Base-by-base conservation (phyloP, 2,888 invertebrate genomes). In the Xylota sylvarum region DNA sequence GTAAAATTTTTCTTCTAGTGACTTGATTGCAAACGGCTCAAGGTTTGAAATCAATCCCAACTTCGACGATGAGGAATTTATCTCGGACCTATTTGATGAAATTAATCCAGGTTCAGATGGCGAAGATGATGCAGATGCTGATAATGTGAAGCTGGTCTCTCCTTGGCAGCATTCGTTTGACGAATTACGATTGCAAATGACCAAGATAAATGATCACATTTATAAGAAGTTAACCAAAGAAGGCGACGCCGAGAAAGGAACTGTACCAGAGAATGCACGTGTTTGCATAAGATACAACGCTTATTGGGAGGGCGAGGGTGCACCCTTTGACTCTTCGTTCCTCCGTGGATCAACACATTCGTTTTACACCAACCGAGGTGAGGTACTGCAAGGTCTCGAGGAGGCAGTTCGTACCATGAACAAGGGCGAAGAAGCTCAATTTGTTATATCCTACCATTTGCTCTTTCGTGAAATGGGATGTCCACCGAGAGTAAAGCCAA, bases 381-480 rank as follows among this genome's bases (percentile, higher is more conserved):
- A 89, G 40, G 90, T 93, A 0, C 62, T 96, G 14, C 93, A 94
- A 37, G 98, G 98, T 0, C 91, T 97, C 10, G 95, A 96, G 88
- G 92, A 95, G 5, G 97, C 95, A 0, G 93, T 98, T 6, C 91
- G 93, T 65, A 94, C 96, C 0, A 98, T 98, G 98, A 92, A 94
- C 88, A 94, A 95, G n/a, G 95, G 95, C 52, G 98, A 98, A 92
- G 93, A 95, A 82, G 94, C 98, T 0, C 93, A 96, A 65, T 97
- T 98, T 91, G 92, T 97, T 0, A 93, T 98, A 27, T 94, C 95
- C 5, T 95, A 96, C 62, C 93, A 95, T 81, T 94, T 96, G 82
- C 96, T 96, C 76, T 98, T 95, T 92, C 96, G 96, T 0, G 93
- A 94, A 88, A 89, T 95, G 88, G 98, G 98, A 0, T 95, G 96